Evolutionary conservation across 2,113 vertebrate species (phyloP), one percentile per base, ranked within the genome.

Genomic region (Pyxicephalus adspersus): DNA sequence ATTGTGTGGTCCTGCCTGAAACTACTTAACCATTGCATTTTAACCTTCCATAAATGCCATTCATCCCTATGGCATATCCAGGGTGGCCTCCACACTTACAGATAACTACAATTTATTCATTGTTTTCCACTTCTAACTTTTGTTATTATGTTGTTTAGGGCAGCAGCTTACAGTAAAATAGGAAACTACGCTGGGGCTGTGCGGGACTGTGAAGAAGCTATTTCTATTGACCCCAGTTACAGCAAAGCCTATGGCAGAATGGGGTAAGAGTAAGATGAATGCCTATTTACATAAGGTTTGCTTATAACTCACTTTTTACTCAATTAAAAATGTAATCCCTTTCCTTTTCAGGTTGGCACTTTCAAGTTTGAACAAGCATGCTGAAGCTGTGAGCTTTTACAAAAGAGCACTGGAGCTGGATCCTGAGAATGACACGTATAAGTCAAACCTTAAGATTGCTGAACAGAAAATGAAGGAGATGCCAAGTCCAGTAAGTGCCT

Each of bases 191-290:
- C 95, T 0, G 98, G 96, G 2, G 97, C 98, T 0, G 97, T 98
- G 51, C 89, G 95, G 78, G 98, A 99, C 91, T 99, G 98, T 9
- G 97, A 99, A 77, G 89, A 88, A 2, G 98, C 98, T 66, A 98
- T 99, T 67, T 84, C 91, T 85, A 98, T 99, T 5, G 97, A 99
- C 84, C 96, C 96, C 0, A 89, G 83, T 90, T 99, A 99, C 91
- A 99, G 98, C 90, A 99, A 99, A 89, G 98, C 98, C 18, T 99
- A 98, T 0, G 98, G 98, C 76, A 91, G 98, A 64, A 99, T 99
- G 98, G 98, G 98, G 98, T 99, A 83, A 82, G 91, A 51, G 3
- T 1, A 29, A 20, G 7, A 20, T 34, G 19, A 11, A 65, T 19
- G 29, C 19, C 1, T 65, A 8, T 65, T 28, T 65, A 9, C 7